Evolutionary conservation across 2,888 invertebrate genomes (phyloP).

Genomic region (Acronicta leporina): DNA sequence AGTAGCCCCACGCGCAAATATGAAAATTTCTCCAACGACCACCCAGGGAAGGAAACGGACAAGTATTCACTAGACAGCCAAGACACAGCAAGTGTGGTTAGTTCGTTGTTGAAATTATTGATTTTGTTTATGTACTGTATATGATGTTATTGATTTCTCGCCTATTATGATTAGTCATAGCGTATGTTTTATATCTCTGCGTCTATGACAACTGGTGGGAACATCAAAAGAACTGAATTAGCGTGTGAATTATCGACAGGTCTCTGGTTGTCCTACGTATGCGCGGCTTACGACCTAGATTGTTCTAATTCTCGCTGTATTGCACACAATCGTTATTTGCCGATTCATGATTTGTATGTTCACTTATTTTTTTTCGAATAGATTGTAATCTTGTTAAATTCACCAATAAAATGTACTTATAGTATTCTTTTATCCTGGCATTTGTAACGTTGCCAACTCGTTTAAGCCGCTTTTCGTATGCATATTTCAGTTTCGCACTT

Average conservation of each 20-base stretch:
- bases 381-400: no score
- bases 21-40: constrained; percentile 85
- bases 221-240: constrained; percentile 24
- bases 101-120: constrained; percentile 81
- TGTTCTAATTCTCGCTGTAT: constrained; percentile 58
- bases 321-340: constrained; percentile 7
- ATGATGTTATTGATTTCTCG: constrained; percentile 80
- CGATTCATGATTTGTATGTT: constrained; percentile 18
- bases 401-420: no score
- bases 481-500: constrained; percentile 30
- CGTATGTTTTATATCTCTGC: constrained; percentile 31
- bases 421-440: constrained; percentile 6
- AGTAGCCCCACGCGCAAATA: constrained; percentile 87
- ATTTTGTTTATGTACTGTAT: constrained; percentile 83
- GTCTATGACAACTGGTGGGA: constrained; percentile 13
- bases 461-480: constrained; percentile 14
- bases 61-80: constrained; percentile 87
- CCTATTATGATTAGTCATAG: constrained; percentile 58
- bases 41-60: constrained; percentile 84
- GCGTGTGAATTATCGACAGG: constrained; percentile 9
- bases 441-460: constrained; percentile 38
- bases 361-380: constrained; percentile 2
- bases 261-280: constrained; percentile 28
- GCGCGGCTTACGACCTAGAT: constrained; percentile 65
- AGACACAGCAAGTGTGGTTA: constrained; percentile 87